Conservation (phyloP, 2,888 invertebrate species). For the Cetonia aurata region DNA sequence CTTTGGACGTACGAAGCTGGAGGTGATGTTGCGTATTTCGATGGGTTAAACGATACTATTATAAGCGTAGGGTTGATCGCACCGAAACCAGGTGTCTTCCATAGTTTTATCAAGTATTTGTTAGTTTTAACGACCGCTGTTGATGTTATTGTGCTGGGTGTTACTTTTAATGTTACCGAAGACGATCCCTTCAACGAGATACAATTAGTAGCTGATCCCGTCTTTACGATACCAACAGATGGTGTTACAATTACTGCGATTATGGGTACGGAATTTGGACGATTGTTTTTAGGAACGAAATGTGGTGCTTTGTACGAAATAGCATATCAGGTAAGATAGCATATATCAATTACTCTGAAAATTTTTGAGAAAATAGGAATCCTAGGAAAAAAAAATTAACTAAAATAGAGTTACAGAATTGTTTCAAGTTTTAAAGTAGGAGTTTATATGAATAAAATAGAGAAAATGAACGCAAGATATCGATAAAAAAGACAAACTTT, state of each 20-base stretch:
- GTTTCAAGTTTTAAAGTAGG: too few relatives aligned
- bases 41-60: constrained; percentile 94
- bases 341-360: background rate
- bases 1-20: constrained; percentile 98
- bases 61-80: constrained; percentile 91
- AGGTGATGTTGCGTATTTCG: constrained; percentile 95
- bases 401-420: too few relatives aligned
- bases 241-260: constrained; percentile 87
- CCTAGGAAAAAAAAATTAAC: too few relatives aligned
- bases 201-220: constrained; percentile 93
- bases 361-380: background rate
- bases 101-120: constrained; percentile 90
- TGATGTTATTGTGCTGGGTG: constrained; percentile 91
- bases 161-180: constrained; percentile 69
- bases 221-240: constrained; percentile 92
- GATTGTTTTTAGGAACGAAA: constrained; percentile 95
- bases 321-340: constrained; percentile 86
- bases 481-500: too few relatives aligned
- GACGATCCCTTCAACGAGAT: constrained; percentile 77
- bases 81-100: constrained; percentile 91
- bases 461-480: too few relatives aligned
- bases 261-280: constrained; percentile 83
- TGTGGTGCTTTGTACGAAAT: constrained; percentile 97
- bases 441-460: too few relatives aligned
- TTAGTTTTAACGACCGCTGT: constrained; percentile 94